Percentiles rank a stretch among this genome's conserved stretches.
These are phyloP conservation scores for Halcyon chelicuti DNA, from an alignment of 2,797 vertebrate species.

Conservation along the genomic window DNA sequence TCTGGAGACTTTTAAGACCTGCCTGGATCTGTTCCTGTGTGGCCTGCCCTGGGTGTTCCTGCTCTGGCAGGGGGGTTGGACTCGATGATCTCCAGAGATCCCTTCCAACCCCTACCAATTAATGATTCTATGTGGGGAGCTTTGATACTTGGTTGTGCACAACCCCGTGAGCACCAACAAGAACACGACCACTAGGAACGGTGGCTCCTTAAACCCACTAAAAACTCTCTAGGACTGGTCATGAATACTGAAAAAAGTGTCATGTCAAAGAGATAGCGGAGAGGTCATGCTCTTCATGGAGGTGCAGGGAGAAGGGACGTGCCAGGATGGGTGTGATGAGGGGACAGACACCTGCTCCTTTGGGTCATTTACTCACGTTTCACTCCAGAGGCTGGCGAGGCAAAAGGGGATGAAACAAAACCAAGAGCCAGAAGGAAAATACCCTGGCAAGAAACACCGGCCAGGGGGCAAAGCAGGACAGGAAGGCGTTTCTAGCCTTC, in stretches of 20 bases:
- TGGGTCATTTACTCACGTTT: background rate
- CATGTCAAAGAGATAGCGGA: background rate
- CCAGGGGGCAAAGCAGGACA: background rate
- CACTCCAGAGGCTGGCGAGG: fast-evolving
- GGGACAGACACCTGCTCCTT: background rate
- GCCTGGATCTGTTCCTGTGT: too few species aligned
- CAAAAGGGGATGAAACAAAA: background rate
- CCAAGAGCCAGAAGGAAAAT: background rate
- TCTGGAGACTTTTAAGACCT: too few species aligned
- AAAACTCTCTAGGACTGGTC: background rate
- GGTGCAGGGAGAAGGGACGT: background rate
- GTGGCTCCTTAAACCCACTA: background rate
- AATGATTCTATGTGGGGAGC: background rate
- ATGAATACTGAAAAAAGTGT: background rate
- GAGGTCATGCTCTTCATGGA: background rate
- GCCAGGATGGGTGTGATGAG: background rate
- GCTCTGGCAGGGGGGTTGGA: too few species aligned
- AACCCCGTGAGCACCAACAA: fast-evolving
- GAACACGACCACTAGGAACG: fast-evolving
- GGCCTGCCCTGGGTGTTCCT: too few species aligned
- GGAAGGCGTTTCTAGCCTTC: background rate
- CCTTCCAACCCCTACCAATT: too few species aligned
- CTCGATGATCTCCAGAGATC: too few species aligned
- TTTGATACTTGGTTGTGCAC: background rate
- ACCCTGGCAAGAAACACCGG: background rate